Base-by-base conservation (phyloP, 2,113 vertebrate species). In the Anguilla rostrata region DNA sequence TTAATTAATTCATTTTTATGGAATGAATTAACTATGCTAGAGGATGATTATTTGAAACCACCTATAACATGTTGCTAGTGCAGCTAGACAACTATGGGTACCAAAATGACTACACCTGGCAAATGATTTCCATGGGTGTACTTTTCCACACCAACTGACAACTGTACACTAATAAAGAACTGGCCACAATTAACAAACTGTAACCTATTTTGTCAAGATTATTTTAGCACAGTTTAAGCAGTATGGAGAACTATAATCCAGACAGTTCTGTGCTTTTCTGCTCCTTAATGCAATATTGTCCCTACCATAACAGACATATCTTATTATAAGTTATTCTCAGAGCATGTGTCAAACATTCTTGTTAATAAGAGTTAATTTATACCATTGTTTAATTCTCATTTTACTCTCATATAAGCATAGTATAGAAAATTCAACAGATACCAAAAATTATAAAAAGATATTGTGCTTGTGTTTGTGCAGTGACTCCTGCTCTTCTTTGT, bases 21-120 rank as follows among this genome's bases (percentile, higher is more conserved):
- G 78, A 2, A 85, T 85, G 75, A 56, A 81, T 86, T 41, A 86
- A 86, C 18, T 63, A 39, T 39, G 78, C 80, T 39, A 43, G 39
- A 84, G 63, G 39, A 84, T 40, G 26, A 63, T 16, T 82, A 84
- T 41, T 11, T 87, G 39, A 57, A 84, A 43, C 82, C 66, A 84
- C 75, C 81, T 80, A 49, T 83, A 49, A 60, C 75, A 84, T 56
- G 49, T 46, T 78, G n/a, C 49, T 80, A 12, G 20, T 56, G 82
- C 43, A 34, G 66, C 79, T 34, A 85, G 75, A 53, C 63, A 82
- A 57, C 79, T 34, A 41, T n/a, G 14, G 16, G 71, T 49, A 83
- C 63, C 66, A 84, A 84, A 34, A 56, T n/a, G 39, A 78, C 39
- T n/a, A 40, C 79, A 43, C 80, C 87, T 87, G 83, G 83, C 20